Base-by-base conservation (phyloP, 2,797 vertebrate genomes). In the Acanthis flammea region DNA sequence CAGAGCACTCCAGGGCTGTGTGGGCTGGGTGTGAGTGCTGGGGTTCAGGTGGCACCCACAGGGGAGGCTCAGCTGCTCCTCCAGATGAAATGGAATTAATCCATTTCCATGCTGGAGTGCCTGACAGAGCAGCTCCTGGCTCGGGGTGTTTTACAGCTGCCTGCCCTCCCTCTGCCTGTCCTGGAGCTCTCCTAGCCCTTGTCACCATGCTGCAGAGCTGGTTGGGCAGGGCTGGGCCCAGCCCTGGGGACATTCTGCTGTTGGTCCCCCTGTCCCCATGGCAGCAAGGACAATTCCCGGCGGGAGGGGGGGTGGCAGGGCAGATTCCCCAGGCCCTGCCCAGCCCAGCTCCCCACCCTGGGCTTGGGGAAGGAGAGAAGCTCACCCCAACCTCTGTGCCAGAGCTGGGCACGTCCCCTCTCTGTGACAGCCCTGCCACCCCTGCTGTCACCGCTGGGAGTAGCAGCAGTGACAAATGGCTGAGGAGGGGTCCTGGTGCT, bases 21-120 rank as follows among this genome's bases (percentile, higher is more conserved):
- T 9, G 33, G 13, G 11, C 8, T 1, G 3, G 48, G 2, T 42
- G 33, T 6, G 4, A 9, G 7, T 6, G 42, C 3, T 0, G 54
- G 62, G 57, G 39, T 2, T 74, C 12, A 6, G 41, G 22, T 12
- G 85, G 75, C 50, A 15, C 31, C 0, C 0, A 3, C 17, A n/a
- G 15, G 48, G 35, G 17, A 10, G 24, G 70, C 35, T 62, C 16
- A 6, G 62, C 15, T 30, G 48, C 33, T 76, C 31, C 51, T 19
- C n/a, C 4, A 6, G 58, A 3, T 15, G 23, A 17, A 19, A 1
- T 1, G 0, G 24, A 27, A 9, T 25, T 7, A 9, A 13, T 37
- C 57, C 35, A 13, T 58, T 19, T 37, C 11, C 8, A 0, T 2
- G 28, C 33, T 54, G 78, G 57, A 10, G 14, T 33, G 22, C 24